Evolutionary conservation across 2,888 invertebrate genomes (phyloP), one percentile per base, ranked within the genome.

Genomic region (Barypeithes pellucidus): DNA sequence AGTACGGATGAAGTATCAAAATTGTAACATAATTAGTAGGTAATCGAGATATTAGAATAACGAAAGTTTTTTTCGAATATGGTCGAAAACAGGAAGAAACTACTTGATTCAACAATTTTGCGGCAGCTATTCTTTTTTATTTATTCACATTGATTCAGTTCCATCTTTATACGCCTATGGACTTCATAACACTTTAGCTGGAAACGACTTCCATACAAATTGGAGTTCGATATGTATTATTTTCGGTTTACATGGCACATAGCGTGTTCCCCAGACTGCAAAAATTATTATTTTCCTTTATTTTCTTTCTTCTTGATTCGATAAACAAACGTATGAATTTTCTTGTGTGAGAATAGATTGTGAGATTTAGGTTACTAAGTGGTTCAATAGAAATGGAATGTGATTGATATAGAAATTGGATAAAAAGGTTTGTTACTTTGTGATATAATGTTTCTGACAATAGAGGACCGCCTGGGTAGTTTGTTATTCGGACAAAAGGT

Each of bases 261-360:
- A 67, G 59, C 33, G 52, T 47, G 57, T 36, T 41, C 36, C 67
- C 18, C 59, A 29, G 59, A 60, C 67, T 16, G 47, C 67, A 47
- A 47, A 41, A 67, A 67, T 67, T 67, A 67, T 67, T 67, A 57
- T 67, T 67, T 67, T 59, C 67, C 45, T 67, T 67, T 60, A 67
- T 67, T 47, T 67, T 60, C 47, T 47, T 50, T 59, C 67, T 67
- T 47, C 43, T 43, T 43, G 43, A 43, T 43, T 43, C 43, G 43
- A 43, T 43, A 43, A 43, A 43, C 43, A 43, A 43, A 43, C 43
- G n/a, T 43, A 16, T 12, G 43, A 43, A 43, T 43, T 43, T 16
- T 43, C 43, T 43, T 43, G 43, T 43, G 43, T 5, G 43, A 7
- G 43, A 16, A 43, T n/a, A 43, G 43, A 16, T n/a, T 16, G 43